Evolutionary conservation across 2,113 vertebrate genomes (phyloP).

Genomic region (Donacobius atricapilla): DNA sequence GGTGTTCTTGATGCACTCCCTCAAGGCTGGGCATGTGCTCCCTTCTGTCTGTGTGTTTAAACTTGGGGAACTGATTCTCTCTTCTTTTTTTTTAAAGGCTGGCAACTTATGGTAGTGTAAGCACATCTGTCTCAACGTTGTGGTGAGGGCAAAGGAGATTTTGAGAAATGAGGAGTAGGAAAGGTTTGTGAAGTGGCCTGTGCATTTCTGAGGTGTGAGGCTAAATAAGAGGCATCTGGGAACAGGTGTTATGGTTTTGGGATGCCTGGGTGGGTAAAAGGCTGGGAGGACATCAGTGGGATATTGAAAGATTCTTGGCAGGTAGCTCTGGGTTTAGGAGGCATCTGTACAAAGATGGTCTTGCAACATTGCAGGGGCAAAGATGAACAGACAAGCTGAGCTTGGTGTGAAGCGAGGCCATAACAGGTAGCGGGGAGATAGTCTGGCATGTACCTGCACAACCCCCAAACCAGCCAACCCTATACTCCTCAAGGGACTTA

Average conservation of each 20-base stretch:
- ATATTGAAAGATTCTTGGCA: not conserved
- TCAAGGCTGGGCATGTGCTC: not conserved
- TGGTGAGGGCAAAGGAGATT: not conserved
- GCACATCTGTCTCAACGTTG: not conserved
- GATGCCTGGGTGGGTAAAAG: not conserved
- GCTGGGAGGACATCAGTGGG: not conserved
- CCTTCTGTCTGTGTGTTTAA: not conserved
- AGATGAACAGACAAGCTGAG: not conserved
- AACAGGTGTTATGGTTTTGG: not conserved
- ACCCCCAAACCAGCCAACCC: not conserved
- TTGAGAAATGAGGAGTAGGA: not conserved
- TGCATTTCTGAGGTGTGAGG: not conserved
- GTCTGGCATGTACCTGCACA: not conserved
- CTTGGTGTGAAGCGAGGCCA: not conserved
- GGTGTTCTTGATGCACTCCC: not conserved
- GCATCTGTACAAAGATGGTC: not conserved
- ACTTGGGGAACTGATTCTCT: not conserved
- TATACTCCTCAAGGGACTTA: not conserved
- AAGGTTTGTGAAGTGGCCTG: not conserved
- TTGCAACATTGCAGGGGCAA: not conserved
- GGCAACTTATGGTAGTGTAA: not conserved
- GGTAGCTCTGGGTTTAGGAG: not conserved
- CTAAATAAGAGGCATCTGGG: not conserved
- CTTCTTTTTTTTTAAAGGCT: not conserved
- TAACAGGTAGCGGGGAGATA: not conserved